Evolutionary conservation across 2,888 invertebrate species (phyloP).

Genomic region (Amblyteles armatorius): DNA sequence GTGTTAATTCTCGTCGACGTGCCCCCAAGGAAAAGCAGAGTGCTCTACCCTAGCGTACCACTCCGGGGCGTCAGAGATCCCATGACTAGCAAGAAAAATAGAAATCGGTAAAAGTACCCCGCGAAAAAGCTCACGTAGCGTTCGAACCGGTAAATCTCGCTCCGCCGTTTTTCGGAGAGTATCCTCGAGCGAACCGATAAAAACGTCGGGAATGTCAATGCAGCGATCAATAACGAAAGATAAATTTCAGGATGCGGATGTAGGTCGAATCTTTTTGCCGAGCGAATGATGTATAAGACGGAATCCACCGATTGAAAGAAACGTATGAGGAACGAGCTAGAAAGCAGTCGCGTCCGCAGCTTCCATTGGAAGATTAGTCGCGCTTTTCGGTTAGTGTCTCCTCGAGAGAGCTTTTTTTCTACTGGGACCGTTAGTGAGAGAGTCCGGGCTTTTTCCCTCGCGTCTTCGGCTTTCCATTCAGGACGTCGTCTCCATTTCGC

Average conservation of each 20-base stretch:
- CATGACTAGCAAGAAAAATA: neutral
- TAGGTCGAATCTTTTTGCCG: neutral
- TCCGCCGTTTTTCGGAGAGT: neutral
- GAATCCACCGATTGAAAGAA: neutral
- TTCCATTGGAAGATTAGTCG: conserved; percentile 56
- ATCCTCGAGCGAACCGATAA: conserved; percentile 6
- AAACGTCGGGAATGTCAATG: conserved; percentile 7
- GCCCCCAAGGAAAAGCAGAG: neutral
- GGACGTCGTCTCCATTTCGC: conserved; percentile 22
- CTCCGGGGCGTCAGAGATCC: too few species aligned
- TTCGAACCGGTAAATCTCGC: conserved; percentile 16
- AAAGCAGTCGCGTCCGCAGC: conserved; percentile 6
- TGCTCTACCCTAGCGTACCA: neutral
- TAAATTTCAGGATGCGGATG: neutral
- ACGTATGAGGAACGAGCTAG: neutral
- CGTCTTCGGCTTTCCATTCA: conserved; percentile 9
- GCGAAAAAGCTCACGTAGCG: neutral
- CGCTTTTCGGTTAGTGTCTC: conserved; percentile 39
- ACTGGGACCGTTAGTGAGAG: neutral
- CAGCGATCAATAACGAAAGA: neutral
- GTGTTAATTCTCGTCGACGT: conserved; percentile 24
- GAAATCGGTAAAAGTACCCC: conserved; percentile 2
- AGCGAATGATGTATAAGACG: neutral
- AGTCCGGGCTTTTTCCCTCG: neutral
- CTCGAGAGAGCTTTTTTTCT: conserved; percentile 26